A percentile compares a stretch with the other conserved stretches of the same genome.
Conservation (phyloP, 2,113 vertebrate species). For the Phalacrocorax aristotelis region DNA sequence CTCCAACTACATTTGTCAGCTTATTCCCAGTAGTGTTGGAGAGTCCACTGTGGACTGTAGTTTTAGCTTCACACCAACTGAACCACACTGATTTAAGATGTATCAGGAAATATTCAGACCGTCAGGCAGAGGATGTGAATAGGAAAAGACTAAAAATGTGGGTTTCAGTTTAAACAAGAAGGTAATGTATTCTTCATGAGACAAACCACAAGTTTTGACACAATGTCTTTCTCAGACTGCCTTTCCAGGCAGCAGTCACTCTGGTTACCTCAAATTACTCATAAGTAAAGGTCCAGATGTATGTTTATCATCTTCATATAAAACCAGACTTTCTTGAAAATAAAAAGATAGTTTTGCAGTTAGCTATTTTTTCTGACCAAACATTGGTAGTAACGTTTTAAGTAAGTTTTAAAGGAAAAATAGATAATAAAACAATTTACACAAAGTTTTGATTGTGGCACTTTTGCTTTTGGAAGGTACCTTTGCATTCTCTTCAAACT, state of each 20-base stretch:
- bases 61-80: background rate
- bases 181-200: background rate
- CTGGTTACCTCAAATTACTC: slow-evolving; percentile 14
- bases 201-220: background rate
- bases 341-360: background rate
- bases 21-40: background rate
- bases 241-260: background rate
- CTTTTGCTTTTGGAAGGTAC: background rate
- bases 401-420: background rate
- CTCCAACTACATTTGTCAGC: background rate
- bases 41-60: background rate
- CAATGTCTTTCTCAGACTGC: slow-evolving; percentile 7
- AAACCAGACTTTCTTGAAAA: slow-evolving; percentile 37
- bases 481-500: background rate
- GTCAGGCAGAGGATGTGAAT: background rate
- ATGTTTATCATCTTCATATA: slow-evolving; percentile 31
- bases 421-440: background rate
- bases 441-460: background rate
- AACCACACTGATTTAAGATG: background rate
- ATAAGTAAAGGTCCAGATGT: slow-evolving; percentile 32
- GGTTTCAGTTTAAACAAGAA: background rate
- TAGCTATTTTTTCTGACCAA: slow-evolving; percentile 21
- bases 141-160: background rate
- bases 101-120: background rate
- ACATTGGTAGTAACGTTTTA: background rate